A percentile compares a stretch with the other conserved stretches of the same genome.
These are phyloP conservation scores for Muricea muricata DNA, from an alignment of 92 coral and sea anemone species.

Conservation along the genomic window DNA sequence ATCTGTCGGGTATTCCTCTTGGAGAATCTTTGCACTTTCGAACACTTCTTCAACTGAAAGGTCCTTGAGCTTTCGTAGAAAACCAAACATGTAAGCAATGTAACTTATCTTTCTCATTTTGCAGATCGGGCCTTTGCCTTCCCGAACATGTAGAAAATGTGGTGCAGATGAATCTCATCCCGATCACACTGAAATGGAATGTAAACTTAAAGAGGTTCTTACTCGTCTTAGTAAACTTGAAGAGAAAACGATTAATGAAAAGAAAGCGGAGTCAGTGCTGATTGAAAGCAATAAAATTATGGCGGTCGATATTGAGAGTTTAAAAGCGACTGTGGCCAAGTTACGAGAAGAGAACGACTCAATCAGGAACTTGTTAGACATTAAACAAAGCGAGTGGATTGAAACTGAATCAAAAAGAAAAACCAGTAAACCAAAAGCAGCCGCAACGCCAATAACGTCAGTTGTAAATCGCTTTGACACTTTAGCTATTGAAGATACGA, in stretches of 20 bases:
- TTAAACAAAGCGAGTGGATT: conserved; percentile 6
- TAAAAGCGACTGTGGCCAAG: neutral
- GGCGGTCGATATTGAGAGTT: neutral
- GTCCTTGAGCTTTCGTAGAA: too few species aligned
- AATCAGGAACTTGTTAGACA: neutral
- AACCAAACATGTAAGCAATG: neutral
- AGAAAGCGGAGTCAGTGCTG: neutral
- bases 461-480: neutral
- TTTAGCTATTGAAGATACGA: too few species aligned
- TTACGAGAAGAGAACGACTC: neutral
- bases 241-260: neutral
- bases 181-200: too few species aligned
- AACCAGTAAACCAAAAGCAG: neutral
- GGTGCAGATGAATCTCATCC: too few species aligned
- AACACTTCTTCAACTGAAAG: too few species aligned
- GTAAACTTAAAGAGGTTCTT: neutral
- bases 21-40: neutral
- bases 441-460: too few species aligned
- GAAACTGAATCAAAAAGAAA: neutral
- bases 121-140: too few species aligned
- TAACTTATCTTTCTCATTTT: too few species aligned
- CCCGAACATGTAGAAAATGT: too few species aligned
- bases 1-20: too few species aligned
- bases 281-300: neutral
- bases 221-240: neutral